Percentiles rank a stretch among this genome's conserved stretches.
Conservation (phyloP, 2,797 vertebrate genomes). For the Taeniopygia guttata region DNA sequence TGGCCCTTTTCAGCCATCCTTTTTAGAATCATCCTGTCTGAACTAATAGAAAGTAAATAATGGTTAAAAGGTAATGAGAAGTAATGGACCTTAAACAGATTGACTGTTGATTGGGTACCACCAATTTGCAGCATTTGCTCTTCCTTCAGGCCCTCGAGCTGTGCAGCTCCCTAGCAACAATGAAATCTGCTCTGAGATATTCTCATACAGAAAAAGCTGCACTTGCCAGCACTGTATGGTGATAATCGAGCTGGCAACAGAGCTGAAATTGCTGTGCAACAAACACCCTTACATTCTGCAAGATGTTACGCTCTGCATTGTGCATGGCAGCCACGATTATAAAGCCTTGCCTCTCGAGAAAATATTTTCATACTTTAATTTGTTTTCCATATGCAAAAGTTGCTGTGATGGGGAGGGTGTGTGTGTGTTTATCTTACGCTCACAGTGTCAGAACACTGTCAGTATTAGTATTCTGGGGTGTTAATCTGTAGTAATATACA, state of each 20-base stretch:
- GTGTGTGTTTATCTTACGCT: background rate
- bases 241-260: conserved; percentile 69
- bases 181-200: conserved; percentile 78
- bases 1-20: conserved; percentile 28
- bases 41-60: conserved; percentile 69
- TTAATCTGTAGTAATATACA: background rate
- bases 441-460: background rate
- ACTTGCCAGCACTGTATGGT: conserved; percentile 18
- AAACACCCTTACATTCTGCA: conserved; percentile 53
- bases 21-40: conserved; percentile 52
- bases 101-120: conserved; percentile 68
- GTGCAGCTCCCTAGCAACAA: conserved; percentile 86
- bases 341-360: background rate
- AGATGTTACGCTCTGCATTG: background rate
- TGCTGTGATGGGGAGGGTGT: background rate
- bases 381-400: background rate
- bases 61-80: conserved; percentile 67
- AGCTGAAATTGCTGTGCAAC: conserved; percentile 65
- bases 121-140: conserved; percentile 67
- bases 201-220: conserved; percentile 71
- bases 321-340: background rate
- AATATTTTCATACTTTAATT: background rate
- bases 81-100: conserved; percentile 68
- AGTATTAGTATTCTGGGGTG: background rate
- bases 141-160: conserved; percentile 72